A percentile compares a stretch with the other conserved stretches of the same genome.
These are phyloP conservation scores for Xanthorhoe designata DNA, from an alignment of 2,888 invertebrate genomes.

Conservation along the genomic window DNA sequence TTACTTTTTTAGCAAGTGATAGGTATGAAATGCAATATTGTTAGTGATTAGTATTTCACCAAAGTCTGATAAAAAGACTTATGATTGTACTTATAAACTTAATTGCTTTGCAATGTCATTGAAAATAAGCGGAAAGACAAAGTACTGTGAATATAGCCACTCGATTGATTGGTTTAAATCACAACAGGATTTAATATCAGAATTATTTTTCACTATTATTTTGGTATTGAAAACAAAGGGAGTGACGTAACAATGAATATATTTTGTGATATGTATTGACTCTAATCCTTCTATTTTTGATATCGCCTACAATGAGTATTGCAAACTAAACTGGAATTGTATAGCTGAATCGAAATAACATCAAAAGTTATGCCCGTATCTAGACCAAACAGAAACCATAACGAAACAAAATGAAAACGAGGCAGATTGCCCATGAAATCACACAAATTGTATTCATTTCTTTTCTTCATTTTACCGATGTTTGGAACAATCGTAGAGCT, in stretches of 20 bases:
- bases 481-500: no score
- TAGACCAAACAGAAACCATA: background rate
- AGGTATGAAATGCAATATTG: no score
- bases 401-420: background rate
- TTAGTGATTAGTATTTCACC: no score
- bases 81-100: no score
- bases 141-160: constrained; percentile 8
- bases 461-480: background rate
- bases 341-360: constrained; percentile 61
- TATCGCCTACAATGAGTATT: constrained; percentile 80
- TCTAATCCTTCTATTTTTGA: constrained; percentile 85
- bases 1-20: no score
- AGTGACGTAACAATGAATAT: constrained; percentile 79
- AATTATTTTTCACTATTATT: constrained; percentile 34
- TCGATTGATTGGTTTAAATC: constrained; percentile 15
- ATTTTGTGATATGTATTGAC: constrained; percentile 84
- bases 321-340: constrained; percentile 75
- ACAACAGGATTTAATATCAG: background rate
- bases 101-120: no score
- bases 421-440: background rate
- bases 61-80: no score
- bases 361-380: constrained; percentile 34
- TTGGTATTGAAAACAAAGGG: constrained; percentile 79
- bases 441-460: no score
- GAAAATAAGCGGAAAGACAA: background rate